These are phyloP conservation scores for Microplitis demolitor DNA, from an alignment of 1,140 invertebrate genomes.

Conservation along the genomic window DNA sequence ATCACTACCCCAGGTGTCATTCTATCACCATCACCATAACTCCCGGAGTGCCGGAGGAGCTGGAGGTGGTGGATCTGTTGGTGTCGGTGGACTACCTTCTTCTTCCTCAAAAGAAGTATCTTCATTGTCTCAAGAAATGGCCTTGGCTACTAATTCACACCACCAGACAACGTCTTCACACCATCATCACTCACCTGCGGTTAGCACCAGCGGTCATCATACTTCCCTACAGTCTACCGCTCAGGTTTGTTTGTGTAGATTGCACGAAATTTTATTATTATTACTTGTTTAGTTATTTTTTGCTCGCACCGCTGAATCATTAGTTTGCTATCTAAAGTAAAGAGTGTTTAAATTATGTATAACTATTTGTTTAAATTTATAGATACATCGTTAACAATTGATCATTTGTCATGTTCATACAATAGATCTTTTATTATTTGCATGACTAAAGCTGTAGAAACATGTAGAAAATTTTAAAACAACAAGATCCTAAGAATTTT, in stretches of 20 bases:
- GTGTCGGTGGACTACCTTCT: neutral
- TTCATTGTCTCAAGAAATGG: conserved; percentile 54
- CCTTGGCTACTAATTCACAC: conserved; percentile 49
- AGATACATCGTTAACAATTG: too few species aligned
- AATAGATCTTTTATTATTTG: too few species aligned
- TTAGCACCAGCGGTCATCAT: conserved; percentile 54
- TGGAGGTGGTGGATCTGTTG: conserved; percentile 14
- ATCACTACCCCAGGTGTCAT: conserved; percentile 60
- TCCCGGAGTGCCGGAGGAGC: conserved; percentile 44
- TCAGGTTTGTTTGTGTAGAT: conserved; percentile 57
- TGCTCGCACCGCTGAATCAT: neutral
- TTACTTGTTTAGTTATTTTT: neutral
- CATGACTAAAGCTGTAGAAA: too few species aligned
- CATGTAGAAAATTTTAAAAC: too few species aligned
- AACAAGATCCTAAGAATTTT: too few species aligned
- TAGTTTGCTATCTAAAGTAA: neutral
- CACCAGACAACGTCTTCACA: conserved; percentile 44
- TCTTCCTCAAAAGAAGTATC: conserved; percentile 49
- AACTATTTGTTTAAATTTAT: too few species aligned
- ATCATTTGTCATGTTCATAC: too few species aligned
- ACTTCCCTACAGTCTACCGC: conserved; percentile 50
- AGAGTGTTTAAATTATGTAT: neutral
- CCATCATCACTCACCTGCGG: conserved; percentile 54
- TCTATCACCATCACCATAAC: conserved; percentile 57
- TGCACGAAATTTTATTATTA: conserved; percentile 1